Percentiles rank a stretch among this genome's conserved stretches.
Evolutionary conservation across 2,888 invertebrate species (phyloP).

Genomic region (Meta bourneti): DNA sequence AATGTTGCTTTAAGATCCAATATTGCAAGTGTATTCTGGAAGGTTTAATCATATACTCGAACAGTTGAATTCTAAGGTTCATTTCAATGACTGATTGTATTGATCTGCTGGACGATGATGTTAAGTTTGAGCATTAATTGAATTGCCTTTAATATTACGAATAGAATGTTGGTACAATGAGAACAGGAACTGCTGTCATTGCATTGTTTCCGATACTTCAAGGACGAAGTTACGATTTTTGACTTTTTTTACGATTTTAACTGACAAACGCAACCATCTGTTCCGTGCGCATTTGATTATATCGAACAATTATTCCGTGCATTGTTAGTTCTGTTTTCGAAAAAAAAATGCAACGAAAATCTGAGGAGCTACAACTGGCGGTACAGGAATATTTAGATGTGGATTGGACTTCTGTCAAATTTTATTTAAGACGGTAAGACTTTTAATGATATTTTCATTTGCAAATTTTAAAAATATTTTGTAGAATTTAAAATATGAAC

Average conservation of each 20-base stretch:
- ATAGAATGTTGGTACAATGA: too few species aligned
- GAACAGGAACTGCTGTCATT: too few species aligned
- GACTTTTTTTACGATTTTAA: not conserved
- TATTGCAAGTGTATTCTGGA: too few species aligned
- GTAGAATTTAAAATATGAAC: too few species aligned
- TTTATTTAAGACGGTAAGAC: conserved; percentile 70
- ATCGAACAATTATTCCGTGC: not conserved
- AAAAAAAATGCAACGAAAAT: conserved; percentile 62
- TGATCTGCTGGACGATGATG: too few species aligned
- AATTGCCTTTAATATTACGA: too few species aligned
- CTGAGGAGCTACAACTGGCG: conserved; percentile 68
- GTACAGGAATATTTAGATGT: conserved; percentile 72
- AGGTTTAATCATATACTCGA: too few species aligned
- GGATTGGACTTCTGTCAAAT: conserved; percentile 72
- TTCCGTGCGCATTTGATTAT: not conserved
- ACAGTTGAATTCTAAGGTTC: too few species aligned
- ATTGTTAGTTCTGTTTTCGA: not conserved
- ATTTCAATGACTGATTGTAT: too few species aligned
- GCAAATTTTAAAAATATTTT: too few species aligned
- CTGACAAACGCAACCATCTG: not conserved
- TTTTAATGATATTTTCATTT: not conserved
- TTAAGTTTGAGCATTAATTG: too few species aligned
- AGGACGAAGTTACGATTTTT: not conserved
- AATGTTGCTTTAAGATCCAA: too few species aligned
- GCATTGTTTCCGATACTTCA: not conserved